Conservation (phyloP, 2,113 vertebrate species). For the Cynopterus brachyotis region DNA sequence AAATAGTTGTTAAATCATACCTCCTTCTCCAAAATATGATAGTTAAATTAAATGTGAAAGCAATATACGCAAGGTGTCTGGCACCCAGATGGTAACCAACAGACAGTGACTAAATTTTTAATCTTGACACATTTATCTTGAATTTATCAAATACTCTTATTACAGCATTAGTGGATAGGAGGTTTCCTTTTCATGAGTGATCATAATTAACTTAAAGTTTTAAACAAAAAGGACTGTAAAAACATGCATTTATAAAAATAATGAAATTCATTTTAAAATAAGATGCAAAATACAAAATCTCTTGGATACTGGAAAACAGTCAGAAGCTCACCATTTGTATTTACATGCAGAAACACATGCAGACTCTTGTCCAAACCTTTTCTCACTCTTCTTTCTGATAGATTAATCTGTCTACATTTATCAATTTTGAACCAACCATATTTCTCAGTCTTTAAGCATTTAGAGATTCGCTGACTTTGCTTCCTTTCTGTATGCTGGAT, state of each 20-base stretch:
- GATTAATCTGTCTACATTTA: neutral
- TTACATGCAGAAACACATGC: neutral
- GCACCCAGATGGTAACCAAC: neutral
- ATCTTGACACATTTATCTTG: neutral
- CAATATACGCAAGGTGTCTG: neutral
- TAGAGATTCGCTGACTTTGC: neutral
- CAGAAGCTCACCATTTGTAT: neutral
- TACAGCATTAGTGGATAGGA: neutral
- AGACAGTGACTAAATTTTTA: neutral
- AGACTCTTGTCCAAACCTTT: neutral
- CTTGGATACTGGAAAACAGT: neutral
- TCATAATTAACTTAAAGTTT: neutral
- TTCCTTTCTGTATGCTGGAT: neutral
- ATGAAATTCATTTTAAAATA: neutral
- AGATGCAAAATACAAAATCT: neutral
- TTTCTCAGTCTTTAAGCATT: neutral
- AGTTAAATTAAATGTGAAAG: constrained; percentile 24
- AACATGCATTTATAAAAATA: neutral
- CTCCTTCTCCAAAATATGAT: neutral
- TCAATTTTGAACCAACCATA: neutral
- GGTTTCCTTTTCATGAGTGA: neutral
- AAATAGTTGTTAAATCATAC: neutral
- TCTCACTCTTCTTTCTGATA: neutral
- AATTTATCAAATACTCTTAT: neutral
- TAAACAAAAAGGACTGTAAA: neutral